Evolutionary conservation across 35 echinoderm and acorn worm genomes (phyloP), one percentile per base, ranked within the genome.

Genomic region (Diadema setosum): DNA sequence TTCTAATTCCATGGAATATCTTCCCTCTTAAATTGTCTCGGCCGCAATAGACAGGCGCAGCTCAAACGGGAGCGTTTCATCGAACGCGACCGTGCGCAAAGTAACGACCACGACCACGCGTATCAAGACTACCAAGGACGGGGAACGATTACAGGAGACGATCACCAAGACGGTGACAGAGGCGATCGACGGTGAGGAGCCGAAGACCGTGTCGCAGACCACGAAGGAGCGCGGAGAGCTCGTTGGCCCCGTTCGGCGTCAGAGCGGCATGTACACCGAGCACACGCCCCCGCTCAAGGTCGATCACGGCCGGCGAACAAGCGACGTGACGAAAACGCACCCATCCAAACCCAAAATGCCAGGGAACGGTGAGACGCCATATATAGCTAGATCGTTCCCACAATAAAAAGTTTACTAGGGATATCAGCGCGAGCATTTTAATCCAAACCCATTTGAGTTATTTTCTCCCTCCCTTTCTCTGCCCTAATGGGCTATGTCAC

Each of bases 101-200:
- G 83, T 73, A 40, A 91, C 89, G 58, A 91, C 82, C n/a, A 91
- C 89, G 5, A 91, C 89, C 8, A 91, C 89, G 0, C 64, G 82
- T 32, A 83, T 91, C 17, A 73, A 85, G 42, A 91, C 89, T 30
- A 91, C 83, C n/a, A 75, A 61, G 23, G 89, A 81, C 31, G 89
- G 89, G 4, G 89, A 91, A 61, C 83, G 80, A 75, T 48, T 48
- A 4, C 80, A 94, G 73, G 18, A 82, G 48, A 94, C 93, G 31
- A 69, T 94, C 0, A 94, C 93, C 17, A 94, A 90, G 80, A 94
- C 93, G 16, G 88, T 94, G 74, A 94, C 88, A 30, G 82, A 85
- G 60, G 75, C 57, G 26, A 70, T 94, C 0, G 93, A 88, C 29
- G 73, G 73, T n/a, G 73, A 78, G 40, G 9, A 33, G 25, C 35